Percentiles rank a stretch among this genome's conserved stretches.
Conservation (phyloP, 2,797 vertebrate species). For the Acrocephalus scirpaceus region DNA sequence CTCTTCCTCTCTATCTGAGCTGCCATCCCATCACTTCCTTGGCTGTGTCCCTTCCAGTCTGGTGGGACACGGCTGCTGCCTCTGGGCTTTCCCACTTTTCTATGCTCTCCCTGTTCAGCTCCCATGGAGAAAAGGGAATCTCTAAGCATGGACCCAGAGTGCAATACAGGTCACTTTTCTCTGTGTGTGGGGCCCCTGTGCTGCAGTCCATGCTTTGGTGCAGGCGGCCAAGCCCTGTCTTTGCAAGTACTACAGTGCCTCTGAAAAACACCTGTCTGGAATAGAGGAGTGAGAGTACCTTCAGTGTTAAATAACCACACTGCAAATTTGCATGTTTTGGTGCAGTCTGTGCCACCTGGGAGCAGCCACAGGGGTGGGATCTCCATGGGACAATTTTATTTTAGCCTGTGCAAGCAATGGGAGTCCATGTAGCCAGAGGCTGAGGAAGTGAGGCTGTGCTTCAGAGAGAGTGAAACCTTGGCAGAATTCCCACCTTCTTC, state of each 20-base stretch:
- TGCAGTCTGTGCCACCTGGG: not conserved
- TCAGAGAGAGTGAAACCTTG: not conserved
- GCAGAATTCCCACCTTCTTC: not conserved
- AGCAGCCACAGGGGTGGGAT: not conserved
- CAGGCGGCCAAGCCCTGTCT: not conserved
- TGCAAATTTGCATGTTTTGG: not conserved
- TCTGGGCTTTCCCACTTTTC: not conserved
- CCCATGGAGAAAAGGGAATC: not conserved
- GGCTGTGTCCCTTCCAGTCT: rapidly evolving
- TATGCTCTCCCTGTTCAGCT: not conserved
- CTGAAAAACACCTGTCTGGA: not conserved
- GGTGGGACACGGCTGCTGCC: rapidly evolving
- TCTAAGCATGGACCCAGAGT: not conserved
- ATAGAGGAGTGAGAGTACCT: not conserved
- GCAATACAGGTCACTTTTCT: not conserved
- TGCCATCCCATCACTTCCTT: rapidly evolving
- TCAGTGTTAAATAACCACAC: not conserved
- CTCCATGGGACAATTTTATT: not conserved
- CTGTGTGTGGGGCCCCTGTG: not conserved
- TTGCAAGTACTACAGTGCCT: not conserved
- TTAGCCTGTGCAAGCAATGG: not conserved
- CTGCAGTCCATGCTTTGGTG: not conserved
- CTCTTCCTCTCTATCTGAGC: not conserved
- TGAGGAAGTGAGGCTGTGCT: not conserved
- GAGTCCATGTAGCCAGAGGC: not conserved